Conservation (phyloP, 2,113 vertebrate species). For the Corythornis cristatus region DNA sequence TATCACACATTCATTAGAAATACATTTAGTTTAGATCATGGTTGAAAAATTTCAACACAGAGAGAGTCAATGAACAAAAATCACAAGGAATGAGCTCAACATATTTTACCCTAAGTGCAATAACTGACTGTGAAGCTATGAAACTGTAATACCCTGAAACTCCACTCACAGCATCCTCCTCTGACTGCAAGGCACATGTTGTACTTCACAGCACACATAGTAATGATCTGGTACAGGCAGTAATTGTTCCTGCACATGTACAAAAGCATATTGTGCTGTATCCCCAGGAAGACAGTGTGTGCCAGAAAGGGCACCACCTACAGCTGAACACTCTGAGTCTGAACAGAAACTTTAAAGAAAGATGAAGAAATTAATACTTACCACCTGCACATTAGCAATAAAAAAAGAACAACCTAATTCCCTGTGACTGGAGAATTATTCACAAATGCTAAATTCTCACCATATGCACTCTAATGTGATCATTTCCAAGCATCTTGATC, state of each 20-base stretch:
- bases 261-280: conserved; percentile 29
- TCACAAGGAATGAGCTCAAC: background rate
- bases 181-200: background rate
- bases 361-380: conserved; percentile 29
- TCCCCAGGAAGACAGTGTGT: background rate
- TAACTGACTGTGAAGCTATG: background rate
- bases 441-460: background rate
- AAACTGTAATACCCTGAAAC: conserved; percentile 1
- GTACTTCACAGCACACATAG: background rate
- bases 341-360: background rate
- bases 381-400: background rate
- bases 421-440: background rate
- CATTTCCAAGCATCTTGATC: background rate
- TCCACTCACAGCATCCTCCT: background rate
- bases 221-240: background rate
- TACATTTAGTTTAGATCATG: rapidly evolving
- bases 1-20: background rate
- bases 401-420: background rate
- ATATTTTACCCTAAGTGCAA: background rate
- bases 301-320: conserved; percentile 26
- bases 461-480: background rate
- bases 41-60: background rate
- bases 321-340: conserved; percentile 10
- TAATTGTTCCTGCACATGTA: conserved; percentile 9
- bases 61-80: background rate